Evolutionary conservation across 2,113 vertebrate genomes (phyloP).

Genomic region (Tupaia tana): DNA sequence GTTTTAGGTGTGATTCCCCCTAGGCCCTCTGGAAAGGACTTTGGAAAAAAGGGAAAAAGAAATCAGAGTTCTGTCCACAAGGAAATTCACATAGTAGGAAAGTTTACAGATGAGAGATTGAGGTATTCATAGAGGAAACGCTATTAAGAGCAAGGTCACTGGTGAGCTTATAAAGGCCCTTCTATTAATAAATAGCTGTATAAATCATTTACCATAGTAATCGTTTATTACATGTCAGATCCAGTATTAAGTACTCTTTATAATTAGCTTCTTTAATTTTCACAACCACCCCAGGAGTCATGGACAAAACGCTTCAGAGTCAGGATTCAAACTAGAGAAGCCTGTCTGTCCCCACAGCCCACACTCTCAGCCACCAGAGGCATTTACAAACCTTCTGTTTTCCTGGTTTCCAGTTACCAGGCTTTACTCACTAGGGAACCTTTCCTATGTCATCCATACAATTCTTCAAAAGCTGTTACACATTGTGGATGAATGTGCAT

Average conservation of each 20-base stretch:
- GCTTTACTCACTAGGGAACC: neutral
- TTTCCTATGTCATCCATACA: neutral
- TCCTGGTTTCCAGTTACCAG: neutral
- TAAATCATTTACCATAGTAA: neutral
- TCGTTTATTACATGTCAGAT: neutral
- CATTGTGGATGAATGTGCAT: neutral
- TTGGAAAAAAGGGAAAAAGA: no score
- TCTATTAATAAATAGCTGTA: neutral
- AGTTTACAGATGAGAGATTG: neutral
- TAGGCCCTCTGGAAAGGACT: no score
- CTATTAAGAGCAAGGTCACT: neutral
- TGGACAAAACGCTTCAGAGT: neutral
- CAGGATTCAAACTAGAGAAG: neutral
- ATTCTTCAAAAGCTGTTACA: neutral
- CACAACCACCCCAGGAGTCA: neutral
- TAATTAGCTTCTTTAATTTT: conserved; percentile 1
- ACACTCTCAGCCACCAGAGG: neutral
- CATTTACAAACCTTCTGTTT: neutral
- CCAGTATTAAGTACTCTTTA: neutral
- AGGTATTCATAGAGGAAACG: neutral
- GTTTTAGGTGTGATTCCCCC: no score
- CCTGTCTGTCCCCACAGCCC: neutral
- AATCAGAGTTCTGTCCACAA: no score
- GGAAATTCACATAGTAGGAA: neutral
- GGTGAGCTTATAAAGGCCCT: neutral